phyloP scores from a whole-genome alignment of 2,113 vertebrate genomes.

The Ursus arctos region DNA sequence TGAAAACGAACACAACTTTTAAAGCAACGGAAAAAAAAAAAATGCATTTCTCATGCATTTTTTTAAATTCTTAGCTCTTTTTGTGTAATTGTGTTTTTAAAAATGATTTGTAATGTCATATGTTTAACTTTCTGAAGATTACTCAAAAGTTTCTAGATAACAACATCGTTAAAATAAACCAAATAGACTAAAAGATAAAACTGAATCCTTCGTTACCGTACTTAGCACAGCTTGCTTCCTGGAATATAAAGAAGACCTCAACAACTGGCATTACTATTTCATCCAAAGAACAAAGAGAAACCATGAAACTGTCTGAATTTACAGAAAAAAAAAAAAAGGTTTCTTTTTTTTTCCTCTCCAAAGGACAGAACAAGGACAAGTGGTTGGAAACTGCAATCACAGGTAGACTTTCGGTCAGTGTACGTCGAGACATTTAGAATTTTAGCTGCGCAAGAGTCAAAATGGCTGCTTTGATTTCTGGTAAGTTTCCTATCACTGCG shows the following conservation, averaged over 20 bases:
- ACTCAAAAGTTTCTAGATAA: not conserved
- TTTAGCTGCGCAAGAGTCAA: not conserved
- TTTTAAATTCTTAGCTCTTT: not conserved
- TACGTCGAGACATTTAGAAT: not conserved
- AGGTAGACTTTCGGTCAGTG: not conserved
- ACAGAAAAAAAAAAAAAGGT: not conserved
- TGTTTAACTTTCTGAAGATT: constrained; percentile 8
- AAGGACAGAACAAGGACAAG: not conserved
- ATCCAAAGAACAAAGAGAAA: not conserved
- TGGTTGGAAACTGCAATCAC: not conserved
- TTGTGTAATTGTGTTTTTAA: not conserved
- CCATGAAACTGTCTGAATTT: not conserved
- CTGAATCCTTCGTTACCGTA: not conserved
- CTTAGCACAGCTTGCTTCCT: not conserved
- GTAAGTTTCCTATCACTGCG: too few relatives aligned
- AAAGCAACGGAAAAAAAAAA: not conserved
- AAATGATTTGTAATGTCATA: not conserved
- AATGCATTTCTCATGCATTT: not conserved
- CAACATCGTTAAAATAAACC: constrained; percentile 18
- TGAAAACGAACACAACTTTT: not conserved
- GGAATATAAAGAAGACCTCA: not conserved
- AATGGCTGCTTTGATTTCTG: not conserved
- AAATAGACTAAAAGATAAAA: constrained; percentile 20
- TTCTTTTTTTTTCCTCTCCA: too few relatives aligned
- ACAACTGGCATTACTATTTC: not conserved